Evolutionary conservation across 2,888 invertebrate species (phyloP).

Genomic region (Zele albiditarsus): DNA sequence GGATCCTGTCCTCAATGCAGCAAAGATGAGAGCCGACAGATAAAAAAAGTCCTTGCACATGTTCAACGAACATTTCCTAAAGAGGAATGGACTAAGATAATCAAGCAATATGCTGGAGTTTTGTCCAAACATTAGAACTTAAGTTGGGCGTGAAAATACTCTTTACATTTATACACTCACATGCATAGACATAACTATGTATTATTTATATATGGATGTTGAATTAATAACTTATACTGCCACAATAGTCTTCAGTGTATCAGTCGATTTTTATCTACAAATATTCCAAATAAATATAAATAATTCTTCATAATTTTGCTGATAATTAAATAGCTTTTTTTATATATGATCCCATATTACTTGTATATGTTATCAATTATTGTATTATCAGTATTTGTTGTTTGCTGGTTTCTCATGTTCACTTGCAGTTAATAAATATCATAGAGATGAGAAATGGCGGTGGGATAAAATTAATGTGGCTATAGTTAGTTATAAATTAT

Average conservation of each 20-base stretch:
- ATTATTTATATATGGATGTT: too few species aligned
- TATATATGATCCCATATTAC: background rate
- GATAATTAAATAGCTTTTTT: background rate
- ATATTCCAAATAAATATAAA: too few species aligned
- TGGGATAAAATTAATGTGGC: constrained; percentile 11
- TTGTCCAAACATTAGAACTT: constrained; percentile 34
- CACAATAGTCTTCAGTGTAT: too few species aligned
- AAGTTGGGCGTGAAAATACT: background rate
- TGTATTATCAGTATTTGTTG: background rate
- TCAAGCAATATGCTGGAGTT: constrained; percentile 79
- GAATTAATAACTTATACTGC: too few species aligned
- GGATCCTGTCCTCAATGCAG: constrained; percentile 84
- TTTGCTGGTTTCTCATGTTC: background rate
- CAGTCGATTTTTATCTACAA: too few species aligned
- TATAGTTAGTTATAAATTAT: constrained; percentile 17
- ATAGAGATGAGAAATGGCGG: background rate
- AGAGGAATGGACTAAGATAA: constrained; percentile 82
- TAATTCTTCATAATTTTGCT: background rate
- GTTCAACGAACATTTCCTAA: constrained; percentile 84
- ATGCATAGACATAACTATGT: too few species aligned
- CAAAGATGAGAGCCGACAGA: constrained; percentile 81
- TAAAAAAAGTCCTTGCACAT: constrained; percentile 83
- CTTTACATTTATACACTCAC: too few species aligned
- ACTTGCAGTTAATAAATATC: background rate
- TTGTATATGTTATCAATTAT: background rate